Conservation (phyloP, 2,113 vertebrate species). For the Plectropomus leopardus region DNA sequence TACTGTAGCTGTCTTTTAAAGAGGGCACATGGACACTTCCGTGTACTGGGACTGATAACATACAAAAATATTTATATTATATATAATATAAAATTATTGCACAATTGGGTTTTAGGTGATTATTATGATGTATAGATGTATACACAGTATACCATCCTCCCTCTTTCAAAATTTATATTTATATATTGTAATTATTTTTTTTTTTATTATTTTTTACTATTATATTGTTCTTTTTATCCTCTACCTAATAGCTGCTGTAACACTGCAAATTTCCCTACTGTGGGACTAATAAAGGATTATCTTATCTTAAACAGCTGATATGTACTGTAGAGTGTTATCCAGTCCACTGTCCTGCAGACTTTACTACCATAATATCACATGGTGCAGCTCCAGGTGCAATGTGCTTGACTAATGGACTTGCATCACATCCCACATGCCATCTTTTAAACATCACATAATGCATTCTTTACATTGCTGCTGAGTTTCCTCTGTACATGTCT, state of each 20-base stretch:
- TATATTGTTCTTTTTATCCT: too few species aligned
- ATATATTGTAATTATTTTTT: too few species aligned
- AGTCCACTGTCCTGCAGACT: constrained; percentile 36
- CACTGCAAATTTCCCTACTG: too few species aligned
- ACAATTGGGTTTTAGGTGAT: background rate
- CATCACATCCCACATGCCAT: constrained; percentile 4
- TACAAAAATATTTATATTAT: background rate
- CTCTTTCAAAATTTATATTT: too few species aligned
- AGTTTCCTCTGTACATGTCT: background rate
- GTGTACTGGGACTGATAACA: background rate
- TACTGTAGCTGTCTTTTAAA: too few species aligned
- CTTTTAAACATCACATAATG: constrained; percentile 12
- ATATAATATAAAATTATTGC: background rate
- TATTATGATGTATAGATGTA: background rate
- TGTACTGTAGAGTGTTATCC: constrained; percentile 42
- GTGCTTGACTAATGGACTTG: constrained; percentile 24
- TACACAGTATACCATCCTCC: too few species aligned
- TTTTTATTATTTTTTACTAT: too few species aligned
- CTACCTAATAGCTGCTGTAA: too few species aligned
- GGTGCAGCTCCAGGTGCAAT: constrained; percentile 35
- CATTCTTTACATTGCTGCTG: background rate
- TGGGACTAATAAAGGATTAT: too few species aligned
- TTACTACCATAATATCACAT: constrained; percentile 51
- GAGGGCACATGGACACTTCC: too few species aligned
- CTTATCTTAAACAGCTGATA: constrained; percentile 36